Conservation (phyloP, 2,113 vertebrate genomes). For the Todiramphus saurophagus region DNA sequence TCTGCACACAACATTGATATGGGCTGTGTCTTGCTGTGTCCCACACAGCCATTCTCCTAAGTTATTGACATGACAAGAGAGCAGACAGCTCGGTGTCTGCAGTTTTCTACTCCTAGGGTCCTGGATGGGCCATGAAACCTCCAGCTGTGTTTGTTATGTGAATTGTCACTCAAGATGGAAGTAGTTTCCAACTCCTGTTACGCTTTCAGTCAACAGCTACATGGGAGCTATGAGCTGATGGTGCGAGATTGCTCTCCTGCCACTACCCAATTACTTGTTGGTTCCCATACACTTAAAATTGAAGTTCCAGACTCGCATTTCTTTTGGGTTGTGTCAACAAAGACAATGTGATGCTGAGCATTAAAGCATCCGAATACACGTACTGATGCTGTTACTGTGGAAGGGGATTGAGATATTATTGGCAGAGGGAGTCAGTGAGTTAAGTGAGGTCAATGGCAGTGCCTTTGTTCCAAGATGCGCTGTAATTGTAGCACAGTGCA, state of each 20-base stretch:
- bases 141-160: background rate
- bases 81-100: background rate
- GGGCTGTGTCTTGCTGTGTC: background rate
- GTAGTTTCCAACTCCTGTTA: background rate
- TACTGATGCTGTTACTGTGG: background rate
- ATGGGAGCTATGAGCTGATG: background rate
- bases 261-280: background rate
- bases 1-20: background rate
- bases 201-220: background rate
- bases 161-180: background rate
- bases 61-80: background rate
- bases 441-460: background rate
- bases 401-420: background rate
- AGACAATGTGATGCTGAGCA: background rate
- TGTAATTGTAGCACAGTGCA: background rate
- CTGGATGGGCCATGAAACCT: background rate
- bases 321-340: background rate
- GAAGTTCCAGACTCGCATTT: background rate
- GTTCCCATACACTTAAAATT: background rate
- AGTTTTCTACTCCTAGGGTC: background rate
- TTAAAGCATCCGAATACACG: accelerated
- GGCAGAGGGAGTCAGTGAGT: background rate
- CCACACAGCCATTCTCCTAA: background rate
- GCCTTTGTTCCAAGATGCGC: background rate
- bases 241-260: background rate